phyloP scores from a whole-genome alignment of 2,797 vertebrate genomes.

The Novumbra hubbsi region DNA sequence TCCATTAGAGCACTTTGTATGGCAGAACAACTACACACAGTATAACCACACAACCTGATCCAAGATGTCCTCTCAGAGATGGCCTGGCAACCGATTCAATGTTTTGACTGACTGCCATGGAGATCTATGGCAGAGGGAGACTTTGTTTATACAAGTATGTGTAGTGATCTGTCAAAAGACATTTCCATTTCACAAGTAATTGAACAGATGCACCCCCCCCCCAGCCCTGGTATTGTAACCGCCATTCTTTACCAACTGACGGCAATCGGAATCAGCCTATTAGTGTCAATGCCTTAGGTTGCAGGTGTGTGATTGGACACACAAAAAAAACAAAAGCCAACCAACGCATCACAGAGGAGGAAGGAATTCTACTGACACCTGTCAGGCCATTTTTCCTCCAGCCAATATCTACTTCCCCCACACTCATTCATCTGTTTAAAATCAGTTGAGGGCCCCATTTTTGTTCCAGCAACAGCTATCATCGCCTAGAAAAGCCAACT shows the following conservation, averaged over 20 bases:
- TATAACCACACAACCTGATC: not conserved
- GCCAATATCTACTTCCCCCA: not conserved
- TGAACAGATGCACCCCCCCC: too few species aligned
- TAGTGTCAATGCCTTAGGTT: not conserved
- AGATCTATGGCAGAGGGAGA: not conserved
- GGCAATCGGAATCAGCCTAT: too few species aligned
- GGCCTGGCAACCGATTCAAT: not conserved
- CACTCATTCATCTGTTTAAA: not conserved
- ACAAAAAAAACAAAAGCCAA: not conserved
- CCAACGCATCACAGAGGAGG: not conserved
- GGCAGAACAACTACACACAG: too few species aligned
- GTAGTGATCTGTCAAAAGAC: too few species aligned
- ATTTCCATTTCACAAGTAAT: too few species aligned
- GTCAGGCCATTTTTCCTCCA: too few species aligned
- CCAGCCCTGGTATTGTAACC: too few species aligned
- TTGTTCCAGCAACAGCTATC: not conserved
- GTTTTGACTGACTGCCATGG: not conserved
- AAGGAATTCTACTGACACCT: not conserved
- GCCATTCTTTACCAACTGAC: too few species aligned
- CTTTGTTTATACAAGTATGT: too few species aligned
- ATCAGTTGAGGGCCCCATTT: not conserved
- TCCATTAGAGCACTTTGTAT: too few species aligned
- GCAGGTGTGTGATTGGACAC: not conserved
- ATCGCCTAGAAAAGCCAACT: not conserved
- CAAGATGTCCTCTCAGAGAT: not conserved